Evolutionary conservation across 1,140 invertebrate species (phyloP).

Genomic region (Drosophila sechellia): DNA sequence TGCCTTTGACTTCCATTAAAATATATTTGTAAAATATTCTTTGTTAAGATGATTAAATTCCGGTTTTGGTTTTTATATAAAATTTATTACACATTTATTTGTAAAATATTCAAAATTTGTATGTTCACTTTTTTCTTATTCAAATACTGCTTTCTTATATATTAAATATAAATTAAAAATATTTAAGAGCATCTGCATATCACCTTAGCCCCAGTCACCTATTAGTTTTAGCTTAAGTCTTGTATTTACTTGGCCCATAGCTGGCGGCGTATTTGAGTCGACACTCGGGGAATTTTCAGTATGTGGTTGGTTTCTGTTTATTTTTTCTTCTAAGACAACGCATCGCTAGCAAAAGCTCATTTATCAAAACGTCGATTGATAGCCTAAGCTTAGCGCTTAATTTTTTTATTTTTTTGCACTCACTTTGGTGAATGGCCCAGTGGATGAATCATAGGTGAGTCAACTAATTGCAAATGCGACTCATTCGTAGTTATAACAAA

Average conservation of each 20-base stretch:
- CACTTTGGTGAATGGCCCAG: slow-evolving; percentile 34
- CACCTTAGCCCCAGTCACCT: slow-evolving; percentile 6
- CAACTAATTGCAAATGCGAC: slow-evolving; percentile 54
- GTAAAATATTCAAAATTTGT: background rate
- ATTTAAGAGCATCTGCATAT: slow-evolving; percentile 19
- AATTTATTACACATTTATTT: background rate
- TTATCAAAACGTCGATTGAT: slow-evolving; percentile 78
- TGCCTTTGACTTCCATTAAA: background rate
- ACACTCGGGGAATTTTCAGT: slow-evolving; percentile 62
- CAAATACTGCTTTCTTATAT: too few relatives aligned
- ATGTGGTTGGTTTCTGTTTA: slow-evolving; percentile 31
- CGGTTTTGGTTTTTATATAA: background rate
- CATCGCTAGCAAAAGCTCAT: slow-evolving; percentile 62
- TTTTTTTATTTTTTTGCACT: slow-evolving; percentile 44
- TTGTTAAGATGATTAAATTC: background rate
- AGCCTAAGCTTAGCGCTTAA: slow-evolving; percentile 45
- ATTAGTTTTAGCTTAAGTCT: slow-evolving; percentile 47
- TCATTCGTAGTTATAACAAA: slow-evolving; percentile 32
- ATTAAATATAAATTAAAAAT: too few relatives aligned
- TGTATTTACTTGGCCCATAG: slow-evolving; percentile 75
- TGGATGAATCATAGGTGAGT: slow-evolving; percentile 65
- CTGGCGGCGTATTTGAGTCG: slow-evolving; percentile 65
- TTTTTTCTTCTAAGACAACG: slow-evolving; percentile 54
- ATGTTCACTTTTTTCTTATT: too few relatives aligned
- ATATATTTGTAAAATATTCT: background rate